A percentile compares a stretch with the other conserved stretches of the same genome.
phyloP scores from a whole-genome alignment of 1,140 invertebrate species.

The Campodea augens region DNA sequence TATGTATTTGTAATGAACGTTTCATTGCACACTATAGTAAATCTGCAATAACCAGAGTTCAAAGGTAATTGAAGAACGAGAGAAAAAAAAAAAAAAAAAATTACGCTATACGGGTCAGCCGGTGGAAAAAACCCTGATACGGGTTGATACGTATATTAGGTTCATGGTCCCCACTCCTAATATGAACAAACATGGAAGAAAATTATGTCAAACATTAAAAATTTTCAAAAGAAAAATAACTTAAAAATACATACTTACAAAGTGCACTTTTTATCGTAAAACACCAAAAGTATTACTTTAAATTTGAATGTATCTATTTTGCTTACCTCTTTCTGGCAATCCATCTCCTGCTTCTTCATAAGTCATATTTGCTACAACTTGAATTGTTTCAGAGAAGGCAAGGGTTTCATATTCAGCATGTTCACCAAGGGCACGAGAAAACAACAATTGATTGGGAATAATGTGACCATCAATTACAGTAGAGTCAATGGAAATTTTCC shows the following conservation, averaged over 20 bases:
- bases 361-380: constrained; percentile 36
- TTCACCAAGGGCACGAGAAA: constrained; percentile 54
- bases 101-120: too few relatives aligned
- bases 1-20: too few relatives aligned
- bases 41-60: too few relatives aligned
- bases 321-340: background rate
- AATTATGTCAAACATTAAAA: too few relatives aligned
- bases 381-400: constrained; percentile 59
- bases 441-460: constrained; percentile 66
- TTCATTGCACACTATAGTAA: too few relatives aligned
- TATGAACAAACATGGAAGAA: too few relatives aligned
- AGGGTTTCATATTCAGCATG: constrained; percentile 49
- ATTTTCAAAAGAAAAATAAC: too few relatives aligned
- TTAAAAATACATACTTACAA: background rate
- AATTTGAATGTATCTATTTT: constrained; percentile 1
- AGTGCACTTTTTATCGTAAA: background rate
- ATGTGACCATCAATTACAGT: constrained; percentile 79
- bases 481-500: constrained; percentile 48
- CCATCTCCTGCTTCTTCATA: constrained; percentile 12
- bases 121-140: too few relatives aligned
- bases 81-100: too few relatives aligned
- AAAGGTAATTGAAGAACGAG: too few relatives aligned
- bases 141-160: too few relatives aligned
- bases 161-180: too few relatives aligned
- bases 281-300: constrained; percentile 8